Evolutionary conservation across 2,113 vertebrate species (phyloP), one percentile per base, ranked within the genome.

Genomic region (Mustela lutreola): DNA sequence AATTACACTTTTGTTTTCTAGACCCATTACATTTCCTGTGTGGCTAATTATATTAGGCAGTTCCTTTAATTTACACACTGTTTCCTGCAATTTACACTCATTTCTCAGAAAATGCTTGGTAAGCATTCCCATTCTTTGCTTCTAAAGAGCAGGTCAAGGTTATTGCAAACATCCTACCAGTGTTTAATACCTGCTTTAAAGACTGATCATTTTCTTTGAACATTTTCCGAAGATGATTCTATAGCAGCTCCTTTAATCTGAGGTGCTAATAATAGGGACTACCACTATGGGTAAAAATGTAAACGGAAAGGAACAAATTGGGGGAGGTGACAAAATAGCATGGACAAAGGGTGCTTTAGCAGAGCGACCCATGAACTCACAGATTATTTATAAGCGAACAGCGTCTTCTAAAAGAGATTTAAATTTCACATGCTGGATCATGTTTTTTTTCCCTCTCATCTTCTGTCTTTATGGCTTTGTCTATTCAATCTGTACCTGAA

Each of bases 1-100:
- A 96, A 97, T 97, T 71, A 95, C 83, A 63, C 87, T 97, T 98
- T 96, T 97, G 96, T 98, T 96, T 98, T 97, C 84, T 94, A 97
- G 95, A 33, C 70, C 92, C 58, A 92, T 97, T 95, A 92, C 71
- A 89, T 97, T 98, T 98, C 97, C 97, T 97, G 97, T 96, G 97
- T 96, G 96, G 97, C 84, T 98, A 97, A 98, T 98, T 96, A 98
- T 85, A 70, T 96, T 48, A 96, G 97, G 97, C 96, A 92, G 92
- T 95, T 97, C 90, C 97, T 96, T 92, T 96, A 97, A 96, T 98
- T 97, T 97, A 97, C 56, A 95, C 94, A 85, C 65, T 0, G 92
- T 97, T 97, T 97, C 97, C 97, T 97, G 97, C 95, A 95, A 89
- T 97, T 97, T 94, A 80, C 87, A 95, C 96, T 92, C 94, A 71